These are phyloP conservation scores for Tenthredo livida DNA, from an alignment of 2,888 invertebrate genomes.

Conservation along the genomic window DNA sequence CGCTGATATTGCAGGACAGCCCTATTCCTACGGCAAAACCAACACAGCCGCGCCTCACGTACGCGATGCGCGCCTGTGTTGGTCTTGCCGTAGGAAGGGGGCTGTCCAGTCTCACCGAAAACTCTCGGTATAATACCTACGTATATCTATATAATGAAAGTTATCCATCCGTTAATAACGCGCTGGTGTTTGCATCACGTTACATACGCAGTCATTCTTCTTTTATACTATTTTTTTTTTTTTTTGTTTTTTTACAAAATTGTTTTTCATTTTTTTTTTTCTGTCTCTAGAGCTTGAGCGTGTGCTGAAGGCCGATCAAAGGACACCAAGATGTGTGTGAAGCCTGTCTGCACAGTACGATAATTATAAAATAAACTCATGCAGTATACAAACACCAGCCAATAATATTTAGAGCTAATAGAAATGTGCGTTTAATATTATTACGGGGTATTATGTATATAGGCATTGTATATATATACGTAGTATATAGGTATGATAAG, in stretches of 20 bases:
- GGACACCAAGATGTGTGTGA: neutral
- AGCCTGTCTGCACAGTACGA: neutral
- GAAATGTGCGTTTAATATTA: neutral
- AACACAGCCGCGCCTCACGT: too few species aligned
- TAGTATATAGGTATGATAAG: neutral
- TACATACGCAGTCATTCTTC: constrained; percentile 13
- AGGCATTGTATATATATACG: constrained; percentile 4
- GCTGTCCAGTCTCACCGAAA: too few species aligned
- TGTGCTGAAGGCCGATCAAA: constrained; percentile 10
- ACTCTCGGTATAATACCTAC: neutral
- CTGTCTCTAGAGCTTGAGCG: constrained; percentile 4
- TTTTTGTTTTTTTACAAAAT: neutral
- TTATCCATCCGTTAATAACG: constrained; percentile 26
- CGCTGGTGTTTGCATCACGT: constrained; percentile 8
- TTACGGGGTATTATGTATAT: constrained; percentile 1
- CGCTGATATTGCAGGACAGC: too few species aligned
- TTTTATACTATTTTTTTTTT: neutral
- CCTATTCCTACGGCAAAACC: too few species aligned
- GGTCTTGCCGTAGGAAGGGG: too few species aligned
- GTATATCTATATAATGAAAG: neutral
- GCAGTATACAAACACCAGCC: neutral
- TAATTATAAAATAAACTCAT: neutral
- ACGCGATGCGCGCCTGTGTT: too few species aligned
- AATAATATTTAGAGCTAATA: neutral
- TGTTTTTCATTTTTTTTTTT: neutral